phyloP scores from a whole-genome alignment of 2,888 invertebrate species.

The Drosophila nigricruria region DNA sequence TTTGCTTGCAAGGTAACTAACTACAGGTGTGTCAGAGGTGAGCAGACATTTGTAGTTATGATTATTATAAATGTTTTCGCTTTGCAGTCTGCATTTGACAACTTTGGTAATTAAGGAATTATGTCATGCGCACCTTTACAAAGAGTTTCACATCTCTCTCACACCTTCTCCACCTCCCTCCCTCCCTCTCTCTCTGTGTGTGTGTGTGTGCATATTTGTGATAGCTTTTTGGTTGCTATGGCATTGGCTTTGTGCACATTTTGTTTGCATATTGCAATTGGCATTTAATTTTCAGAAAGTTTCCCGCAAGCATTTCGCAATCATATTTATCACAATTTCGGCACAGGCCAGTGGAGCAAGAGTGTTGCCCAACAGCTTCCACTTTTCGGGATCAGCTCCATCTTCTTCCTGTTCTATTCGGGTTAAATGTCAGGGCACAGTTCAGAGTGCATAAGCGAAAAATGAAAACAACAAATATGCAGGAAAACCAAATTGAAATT shows the following conservation, averaged over 20 bases:
- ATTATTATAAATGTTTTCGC: slow-evolving; percentile 9
- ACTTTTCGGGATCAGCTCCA: background rate
- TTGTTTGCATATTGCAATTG: slow-evolving; percentile 53
- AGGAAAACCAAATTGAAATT: slow-evolving; percentile 38
- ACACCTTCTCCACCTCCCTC: background rate
- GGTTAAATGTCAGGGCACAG: slow-evolving; percentile 34
- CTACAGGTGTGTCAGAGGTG: slow-evolving; percentile 3
- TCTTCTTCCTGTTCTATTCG: background rate
- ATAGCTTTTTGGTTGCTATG: slow-evolving; percentile 60
- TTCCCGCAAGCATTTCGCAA: slow-evolving; percentile 28
- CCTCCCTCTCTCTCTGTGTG: background rate
- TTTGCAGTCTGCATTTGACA: slow-evolving; percentile 61
- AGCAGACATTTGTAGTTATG: background rate
- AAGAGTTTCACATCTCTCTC: slow-evolving; percentile 12
- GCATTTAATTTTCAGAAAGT: slow-evolving; percentile 53
- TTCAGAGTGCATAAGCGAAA: slow-evolving; percentile 5
- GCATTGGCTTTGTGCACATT: slow-evolving; percentile 38
- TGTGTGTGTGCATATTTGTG: slow-evolving; percentile 14
- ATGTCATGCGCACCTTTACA: slow-evolving; percentile 70
- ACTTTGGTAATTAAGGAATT: slow-evolving; percentile 80
- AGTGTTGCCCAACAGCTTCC: slow-evolving; percentile 12
- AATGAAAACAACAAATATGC: background rate
- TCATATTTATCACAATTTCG: slow-evolving; percentile 23
- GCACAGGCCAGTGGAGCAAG: background rate
- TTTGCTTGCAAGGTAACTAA: background rate